phyloP scores from a whole-genome alignment of 2,888 invertebrate genomes.

The Strigamia transsilvanica region DNA sequence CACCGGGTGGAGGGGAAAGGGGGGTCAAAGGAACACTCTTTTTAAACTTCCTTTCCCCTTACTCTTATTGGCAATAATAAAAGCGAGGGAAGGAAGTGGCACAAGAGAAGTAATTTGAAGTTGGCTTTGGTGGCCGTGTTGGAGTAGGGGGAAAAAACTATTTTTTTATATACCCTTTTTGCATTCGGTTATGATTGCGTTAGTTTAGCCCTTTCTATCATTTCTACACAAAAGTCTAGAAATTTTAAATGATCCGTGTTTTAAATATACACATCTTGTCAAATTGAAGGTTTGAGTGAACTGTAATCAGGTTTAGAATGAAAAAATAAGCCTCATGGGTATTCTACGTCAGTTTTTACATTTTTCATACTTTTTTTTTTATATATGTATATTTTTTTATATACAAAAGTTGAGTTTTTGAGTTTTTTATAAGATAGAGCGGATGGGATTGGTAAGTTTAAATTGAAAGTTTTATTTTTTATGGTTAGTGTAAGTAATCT shows the following conservation, averaged over 20 bases:
- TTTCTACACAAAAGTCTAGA: neutral
- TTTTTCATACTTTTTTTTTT: too few relatives aligned
- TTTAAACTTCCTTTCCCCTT: slow-evolving; percentile 20
- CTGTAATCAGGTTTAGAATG: neutral
- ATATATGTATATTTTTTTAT: too few relatives aligned
- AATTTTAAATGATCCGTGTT: neutral
- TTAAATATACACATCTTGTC: neutral
- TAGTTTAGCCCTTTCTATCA: neutral
- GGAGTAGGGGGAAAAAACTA: neutral
- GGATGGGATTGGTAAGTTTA: neutral
- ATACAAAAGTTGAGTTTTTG: neutral
- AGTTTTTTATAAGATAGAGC: neutral
- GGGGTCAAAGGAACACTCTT: slow-evolving; percentile 10
- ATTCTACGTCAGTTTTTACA: neutral
- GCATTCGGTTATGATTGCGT: neutral
- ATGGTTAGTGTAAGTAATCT: neutral
- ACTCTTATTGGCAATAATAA: slow-evolving; percentile 20
- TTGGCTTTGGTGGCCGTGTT: neutral
- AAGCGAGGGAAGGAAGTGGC: slow-evolving; percentile 9
- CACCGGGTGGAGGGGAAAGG: neutral
- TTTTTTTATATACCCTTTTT: neutral
- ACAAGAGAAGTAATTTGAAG: slow-evolving; percentile 20
- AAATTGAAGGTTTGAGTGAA: neutral
- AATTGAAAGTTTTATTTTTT: slow-evolving; percentile 8
- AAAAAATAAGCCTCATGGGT: neutral